A percentile compares a stretch with the other conserved stretches of the same genome.
These are phyloP conservation scores for Calyptommatus sinebrachiatus DNA, from an alignment of 2,113 vertebrate genomes.

Conservation along the genomic window DNA sequence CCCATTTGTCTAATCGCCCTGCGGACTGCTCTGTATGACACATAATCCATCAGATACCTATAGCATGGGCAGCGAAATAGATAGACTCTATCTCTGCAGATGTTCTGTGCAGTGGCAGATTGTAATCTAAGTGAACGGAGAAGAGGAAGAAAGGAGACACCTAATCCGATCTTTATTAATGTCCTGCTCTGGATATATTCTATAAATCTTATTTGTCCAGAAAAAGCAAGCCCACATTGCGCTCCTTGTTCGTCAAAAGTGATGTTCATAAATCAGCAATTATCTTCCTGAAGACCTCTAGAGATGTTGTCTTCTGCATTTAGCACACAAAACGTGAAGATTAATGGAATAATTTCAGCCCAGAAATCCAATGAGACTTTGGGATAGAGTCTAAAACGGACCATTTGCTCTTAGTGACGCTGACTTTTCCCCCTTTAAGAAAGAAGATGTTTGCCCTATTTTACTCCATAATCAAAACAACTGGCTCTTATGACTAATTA, in stretches of 20 bases:
- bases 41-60: constrained; percentile 12
- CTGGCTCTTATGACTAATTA: neutral
- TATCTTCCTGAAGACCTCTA: constrained; percentile 2
- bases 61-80: constrained; percentile 25
- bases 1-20: constrained; percentile 20
- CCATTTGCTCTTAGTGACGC: constrained; percentile 1
- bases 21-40: neutral
- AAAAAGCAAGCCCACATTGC: neutral
- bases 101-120: constrained; percentile 17
- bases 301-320: neutral
- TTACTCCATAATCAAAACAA: neutral
- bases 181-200: neutral
- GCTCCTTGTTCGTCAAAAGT: constrained; percentile 19
- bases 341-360: constrained; percentile 21
- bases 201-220: constrained; percentile 23
- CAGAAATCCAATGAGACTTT: neutral
- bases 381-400: neutral
- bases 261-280: constrained; percentile 35
- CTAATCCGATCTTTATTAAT: constrained; percentile 41
- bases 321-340: neutral
- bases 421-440: neutral
- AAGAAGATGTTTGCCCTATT: neutral
- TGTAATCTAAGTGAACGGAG: constrained; percentile 5
- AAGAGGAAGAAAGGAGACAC: neutral
- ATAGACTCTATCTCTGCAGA: neutral